Base-by-base conservation (phyloP, 2,797 vertebrate species). In the Eulemur mongoz region DNA sequence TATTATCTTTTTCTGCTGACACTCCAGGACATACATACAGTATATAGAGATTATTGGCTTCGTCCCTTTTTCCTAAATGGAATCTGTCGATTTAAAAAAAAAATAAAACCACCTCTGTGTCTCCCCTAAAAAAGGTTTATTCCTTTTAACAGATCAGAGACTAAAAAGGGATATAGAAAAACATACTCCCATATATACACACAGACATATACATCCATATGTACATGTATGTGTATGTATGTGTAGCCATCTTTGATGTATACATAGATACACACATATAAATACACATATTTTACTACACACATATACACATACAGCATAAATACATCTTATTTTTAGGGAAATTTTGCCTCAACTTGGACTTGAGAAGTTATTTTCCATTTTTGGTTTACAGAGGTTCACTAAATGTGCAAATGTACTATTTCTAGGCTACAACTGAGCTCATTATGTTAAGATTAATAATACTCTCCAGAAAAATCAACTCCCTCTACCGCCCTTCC, bases 1-100 rank as follows among this genome's bases (percentile, higher is more conserved):
- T 96, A 96, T 98, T 96, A 85, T 94, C 61, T 78, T 96, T 94
- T 90, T 90, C 81, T 93, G 86, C 95, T 97, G 89, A 96, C 90
- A 96, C 93, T 73, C 81, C 81, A 94, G 91, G 95, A 96, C 91
- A 91, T 38, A 27, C 73, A 92, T 52, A 23, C 57, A 69, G 63
- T 75, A 89, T 75, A n/a, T 78, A 92, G 94, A 96, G 43, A 85
- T 89, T 92, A 93, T 91, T 93, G 73, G 73, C 87, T 89, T 95
- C 85, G 18, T 15, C 40, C 11, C n/a, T 67, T 65, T 93, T 83
- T 69, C 32, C 27, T 94, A 96, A 94, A 87, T 81, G 30, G 79
- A 96, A 63, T 50, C 43, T 84, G 10, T 94, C 80, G 50, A 75
- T 86, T 92, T 48, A 72, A 93, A 83, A 83, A 52, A 10, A 52